Evolutionary conservation across 2,113 vertebrate genomes (phyloP).

Genomic region (Tragelaphus buxtoni): DNA sequence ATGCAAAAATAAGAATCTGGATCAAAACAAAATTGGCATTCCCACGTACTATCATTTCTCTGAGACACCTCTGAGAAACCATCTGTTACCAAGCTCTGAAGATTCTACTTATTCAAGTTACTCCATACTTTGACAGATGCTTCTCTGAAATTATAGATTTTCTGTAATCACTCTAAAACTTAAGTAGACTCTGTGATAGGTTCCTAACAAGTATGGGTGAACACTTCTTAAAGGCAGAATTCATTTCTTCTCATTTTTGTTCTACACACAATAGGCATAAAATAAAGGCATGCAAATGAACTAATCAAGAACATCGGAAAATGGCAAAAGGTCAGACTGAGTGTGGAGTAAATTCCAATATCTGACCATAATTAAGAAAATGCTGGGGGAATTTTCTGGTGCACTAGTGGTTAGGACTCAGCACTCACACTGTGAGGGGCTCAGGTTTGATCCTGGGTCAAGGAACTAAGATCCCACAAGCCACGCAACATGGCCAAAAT

Average conservation of each 20-base stretch:
- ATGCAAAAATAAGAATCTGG: neutral
- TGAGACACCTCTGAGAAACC: neutral
- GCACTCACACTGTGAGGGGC: fast-evolving
- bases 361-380: neutral
- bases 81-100: neutral
- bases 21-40: neutral
- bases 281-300: neutral
- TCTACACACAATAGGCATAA: neutral
- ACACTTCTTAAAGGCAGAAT: neutral
- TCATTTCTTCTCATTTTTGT: neutral
- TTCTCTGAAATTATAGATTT: neutral
- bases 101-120: neutral
- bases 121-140: neutral
- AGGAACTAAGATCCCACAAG: neutral
- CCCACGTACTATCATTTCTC: neutral
- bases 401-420: neutral
- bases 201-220: neutral
- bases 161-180: neutral
- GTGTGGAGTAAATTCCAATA: neutral
- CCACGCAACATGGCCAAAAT: neutral
- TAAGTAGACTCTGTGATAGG: neutral
- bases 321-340: neutral
- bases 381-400: neutral
- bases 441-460: neutral
- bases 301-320: neutral